Conservation (phyloP, 1,140 invertebrate genomes). For the Eurosta solidaginis region DNA sequence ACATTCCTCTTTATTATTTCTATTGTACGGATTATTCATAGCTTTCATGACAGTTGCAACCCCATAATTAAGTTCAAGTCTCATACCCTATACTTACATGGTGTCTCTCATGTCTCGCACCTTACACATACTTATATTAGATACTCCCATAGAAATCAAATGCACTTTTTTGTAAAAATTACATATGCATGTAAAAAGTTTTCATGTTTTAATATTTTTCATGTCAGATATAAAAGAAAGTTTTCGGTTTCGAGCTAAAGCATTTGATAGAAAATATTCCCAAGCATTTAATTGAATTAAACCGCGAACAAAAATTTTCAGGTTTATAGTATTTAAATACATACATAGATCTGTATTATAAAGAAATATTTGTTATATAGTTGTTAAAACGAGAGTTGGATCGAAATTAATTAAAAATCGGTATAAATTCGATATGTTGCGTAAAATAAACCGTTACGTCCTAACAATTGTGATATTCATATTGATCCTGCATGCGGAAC, state of each 20-base stretch:
- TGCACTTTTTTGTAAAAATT: neutral
- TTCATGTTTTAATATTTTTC: neutral
- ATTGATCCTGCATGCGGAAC: neutral
- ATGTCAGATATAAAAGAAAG: slow-evolving; percentile 12
- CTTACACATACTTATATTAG: neutral
- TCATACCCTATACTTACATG: neutral
- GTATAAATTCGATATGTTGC: neutral
- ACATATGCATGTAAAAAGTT: neutral
- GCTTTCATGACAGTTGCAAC: neutral
- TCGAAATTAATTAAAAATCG: no score
- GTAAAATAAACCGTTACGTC: neutral
- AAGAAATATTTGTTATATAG: neutral
- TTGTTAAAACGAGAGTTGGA: neutral
- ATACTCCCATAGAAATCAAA: neutral
- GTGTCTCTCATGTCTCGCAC: neutral
- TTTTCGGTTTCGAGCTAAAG: neutral
- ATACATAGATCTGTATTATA: neutral
- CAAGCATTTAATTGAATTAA: neutral
- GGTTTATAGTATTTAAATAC: neutral
- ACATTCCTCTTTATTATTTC: neutral
- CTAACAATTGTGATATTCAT: neutral
- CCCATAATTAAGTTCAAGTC: neutral
- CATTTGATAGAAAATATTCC: neutral
- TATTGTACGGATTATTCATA: no score
- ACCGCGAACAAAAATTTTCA: neutral